Evolutionary conservation across 2,113 vertebrate genomes (phyloP), one percentile per base, ranked within the genome.

Genomic region (Prolemur simus): DNA sequence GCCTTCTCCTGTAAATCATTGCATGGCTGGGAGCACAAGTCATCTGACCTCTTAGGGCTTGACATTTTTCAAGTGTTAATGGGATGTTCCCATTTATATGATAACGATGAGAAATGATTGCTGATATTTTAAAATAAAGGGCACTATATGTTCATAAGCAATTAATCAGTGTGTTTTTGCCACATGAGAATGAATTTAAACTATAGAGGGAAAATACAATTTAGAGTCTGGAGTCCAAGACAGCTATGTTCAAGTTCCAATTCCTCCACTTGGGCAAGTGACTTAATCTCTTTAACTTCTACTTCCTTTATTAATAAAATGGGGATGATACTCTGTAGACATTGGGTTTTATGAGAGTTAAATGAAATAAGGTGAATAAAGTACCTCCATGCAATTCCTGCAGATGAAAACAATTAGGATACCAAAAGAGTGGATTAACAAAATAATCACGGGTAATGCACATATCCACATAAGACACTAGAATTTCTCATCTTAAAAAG

Each of bases 111-210:
- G 32, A 95, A 95, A 93, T 93, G 94, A 96, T 95, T 97, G 94
- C 87, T 98, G 96, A 49, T 97, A 96, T 97, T 98, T 98, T 93
- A 97, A 97, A 97, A 96, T 96, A 96, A 97, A 97, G 96, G 96
- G 80, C 89, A 95, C 52, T 97, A 21, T 96, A 84, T 93, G 82
- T 56, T 93, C 93, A 93, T 76, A 94, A 97, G 83, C 87, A 94
- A 97, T 97, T 96, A 92, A 96, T 97, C 95, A 95, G 66, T 66
- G 47, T 68, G 37, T 76, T 91, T 97, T 90, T 92, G 84, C 34
- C 89, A 66, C 63, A 49, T 34, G 32, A 89, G 82, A 69, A 89
- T 83, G 45, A 60, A 86, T n/a, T 89, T 77, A 87, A 94, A 78
- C 29, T 69, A 20, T 6, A 91, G 58, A n/a, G 47, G 56, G 39